A percentile compares a stretch with the other conserved stretches of the same genome.
These are phyloP conservation scores for Semotilus atromaculatus DNA, from an alignment of 2,797 vertebrate genomes.

Conservation along the genomic window DNA sequence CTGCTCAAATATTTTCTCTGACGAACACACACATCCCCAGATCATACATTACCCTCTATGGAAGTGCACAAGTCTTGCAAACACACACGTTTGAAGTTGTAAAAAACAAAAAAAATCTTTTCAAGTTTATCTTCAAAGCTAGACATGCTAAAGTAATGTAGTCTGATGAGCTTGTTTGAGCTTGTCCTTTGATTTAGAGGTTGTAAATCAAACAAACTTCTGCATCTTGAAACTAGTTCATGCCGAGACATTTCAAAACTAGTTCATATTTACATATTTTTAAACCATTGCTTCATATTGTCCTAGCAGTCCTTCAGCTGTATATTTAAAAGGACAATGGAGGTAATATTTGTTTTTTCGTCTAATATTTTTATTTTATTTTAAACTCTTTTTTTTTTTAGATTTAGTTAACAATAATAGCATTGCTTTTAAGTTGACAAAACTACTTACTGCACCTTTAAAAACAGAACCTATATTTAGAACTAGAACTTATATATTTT, in stretches of 20 bases:
- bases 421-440: neutral
- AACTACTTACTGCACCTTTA: neutral
- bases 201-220: conserved; percentile 8
- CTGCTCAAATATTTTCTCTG: conserved; percentile 1
- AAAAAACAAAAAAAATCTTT: conserved; percentile 25
- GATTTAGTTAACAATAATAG: neutral
- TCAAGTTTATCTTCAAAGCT: conserved; percentile 35
- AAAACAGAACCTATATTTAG: neutral
- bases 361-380: neutral
- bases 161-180: conserved; percentile 32
- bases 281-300: neutral
- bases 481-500: neutral
- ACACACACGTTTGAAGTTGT: conserved; percentile 35
- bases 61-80: neutral
- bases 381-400: neutral
- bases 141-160: conserved; percentile 24
- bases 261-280: conserved; percentile 20
- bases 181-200: conserved; percentile 23
- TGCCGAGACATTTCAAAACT: neutral
- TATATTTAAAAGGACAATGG: neutral
- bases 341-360: no score
- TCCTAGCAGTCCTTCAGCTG: neutral
- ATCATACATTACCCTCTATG: conserved; percentile 3
- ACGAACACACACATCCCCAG: conserved; percentile 21
- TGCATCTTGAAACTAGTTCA: conserved; percentile 12